A percentile compares a stretch with the other conserved stretches of the same genome.
Evolutionary conservation across 2,888 invertebrate genomes (phyloP).

Genomic region (Arrhopalites spinosus): DNA sequence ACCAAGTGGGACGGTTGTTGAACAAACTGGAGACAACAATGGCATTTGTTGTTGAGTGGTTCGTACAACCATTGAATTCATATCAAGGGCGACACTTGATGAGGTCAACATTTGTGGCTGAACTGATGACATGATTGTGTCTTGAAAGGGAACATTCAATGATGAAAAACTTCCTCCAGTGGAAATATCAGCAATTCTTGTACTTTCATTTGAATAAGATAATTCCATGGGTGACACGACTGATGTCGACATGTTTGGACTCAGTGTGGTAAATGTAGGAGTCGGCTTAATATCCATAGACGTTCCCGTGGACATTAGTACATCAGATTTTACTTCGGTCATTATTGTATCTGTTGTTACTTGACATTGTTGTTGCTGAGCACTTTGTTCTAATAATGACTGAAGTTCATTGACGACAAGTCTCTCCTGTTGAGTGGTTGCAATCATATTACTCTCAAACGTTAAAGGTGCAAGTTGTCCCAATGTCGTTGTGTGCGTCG

Average conservation of each 20-base stretch:
- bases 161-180: neutral
- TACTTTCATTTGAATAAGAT: neutral
- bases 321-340: conserved; percentile 16
- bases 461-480: conserved; percentile 14
- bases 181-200: neutral
- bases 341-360: neutral
- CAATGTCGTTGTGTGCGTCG: conserved; percentile 2
- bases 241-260: conserved; percentile 17
- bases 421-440: neutral
- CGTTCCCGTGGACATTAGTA: neutral
- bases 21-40: neutral
- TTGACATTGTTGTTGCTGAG: conserved; percentile 5
- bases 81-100: neutral
- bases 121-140: conserved; percentile 9
- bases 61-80: conserved; percentile 24
- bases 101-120: conserved; percentile 16
- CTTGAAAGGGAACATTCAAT: neutral
- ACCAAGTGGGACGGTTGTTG: neutral
- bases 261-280: conserved; percentile 15
- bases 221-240: conserved; percentile 3
- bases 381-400: conserved; percentile 24
- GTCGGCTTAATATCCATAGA: conserved; percentile 28
- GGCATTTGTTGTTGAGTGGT: neutral
- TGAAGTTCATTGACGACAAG: conserved; percentile 26
- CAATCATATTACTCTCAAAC: conserved; percentile 4